A percentile compares a stretch with the other conserved stretches of the same genome.
Evolutionary conservation across 2,888 invertebrate species (phyloP).

Genomic region (Trichacis sp.): DNA sequence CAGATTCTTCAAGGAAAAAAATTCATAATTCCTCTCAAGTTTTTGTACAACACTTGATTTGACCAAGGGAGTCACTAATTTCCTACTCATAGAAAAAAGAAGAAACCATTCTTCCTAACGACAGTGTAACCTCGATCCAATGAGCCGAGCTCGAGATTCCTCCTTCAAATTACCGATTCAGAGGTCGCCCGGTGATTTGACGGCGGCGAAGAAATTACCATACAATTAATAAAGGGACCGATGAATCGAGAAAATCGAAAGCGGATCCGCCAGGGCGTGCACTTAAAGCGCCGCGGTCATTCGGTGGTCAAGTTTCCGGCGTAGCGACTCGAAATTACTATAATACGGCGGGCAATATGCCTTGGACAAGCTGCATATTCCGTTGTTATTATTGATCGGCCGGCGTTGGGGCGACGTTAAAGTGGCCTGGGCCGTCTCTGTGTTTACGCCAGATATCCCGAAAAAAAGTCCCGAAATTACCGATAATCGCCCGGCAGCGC

Average conservation of each 20-base stretch:
- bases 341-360: slow-evolving; percentile 54
- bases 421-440: slow-evolving; percentile 58
- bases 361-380: slow-evolving; percentile 57
- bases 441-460: slow-evolving; percentile 61
- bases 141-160: too few species aligned
- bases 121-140: too few species aligned
- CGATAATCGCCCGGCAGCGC: slow-evolving; percentile 58
- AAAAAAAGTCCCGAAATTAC: slow-evolving; percentile 65
- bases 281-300: slow-evolving; percentile 28
- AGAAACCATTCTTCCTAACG: too few species aligned
- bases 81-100: too few species aligned
- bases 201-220: slow-evolving; percentile 19
- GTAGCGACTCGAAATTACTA: slow-evolving; percentile 60
- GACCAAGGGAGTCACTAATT: too few species aligned
- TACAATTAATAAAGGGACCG: slow-evolving; percentile 36
- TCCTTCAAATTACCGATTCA: too few species aligned
- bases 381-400: slow-evolving; percentile 66
- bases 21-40: too few species aligned
- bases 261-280: slow-evolving; percentile 11
- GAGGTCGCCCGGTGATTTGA: too few species aligned
- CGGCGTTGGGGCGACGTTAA: slow-evolving; percentile 61
- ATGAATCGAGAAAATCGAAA: background rate
- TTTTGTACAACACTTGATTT: too few species aligned
- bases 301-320: slow-evolving; percentile 37
- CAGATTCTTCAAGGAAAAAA: too few species aligned